Base-by-base conservation (phyloP, 2,888 invertebrate genomes). In the Gryllus longicercus region DNA sequence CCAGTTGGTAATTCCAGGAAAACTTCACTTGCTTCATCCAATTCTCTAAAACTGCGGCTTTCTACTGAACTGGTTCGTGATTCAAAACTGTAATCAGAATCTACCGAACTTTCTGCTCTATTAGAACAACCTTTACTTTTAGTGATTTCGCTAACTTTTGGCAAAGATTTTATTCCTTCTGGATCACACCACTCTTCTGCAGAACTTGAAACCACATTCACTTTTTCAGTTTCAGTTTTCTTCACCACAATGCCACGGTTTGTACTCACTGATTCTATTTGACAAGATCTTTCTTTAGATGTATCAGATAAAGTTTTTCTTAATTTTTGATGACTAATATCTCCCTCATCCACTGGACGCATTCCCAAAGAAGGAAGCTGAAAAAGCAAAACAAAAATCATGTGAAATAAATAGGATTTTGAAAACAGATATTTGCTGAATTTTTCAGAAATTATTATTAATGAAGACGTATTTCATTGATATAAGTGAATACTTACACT, bases 21-120 rank as follows among this genome's bases (percentile, higher is more conserved):
- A 38, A 79, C 76, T 14, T 82, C 80, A 74, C 75, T 50, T 12
- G 75, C 50, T 74, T 82, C 83, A 63, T 83, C 81, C n/a, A 79
- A 74, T 25, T 82, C 82, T n/a, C 81, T 74, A 12, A 80, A 80
- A 51, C 81, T 81, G 38, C 79, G 78, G 25, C 81, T 82, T 74
- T 82, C 82, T 16, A 81, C 77, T 21, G 81, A 81, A 76, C 82
- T 83, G n/a, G 81, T 79, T 77, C 82, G 82, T 12, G 83, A 83
- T 78, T 81, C 82, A 78, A 82, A 83, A 79, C 83, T 82, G 81
- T 82, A 82, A 74, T 82, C 82, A 12, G 83, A 82, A 75, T 82
- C 83, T 50, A 80, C 82, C 21, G 82, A 83, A 79, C 83, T 82
- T 74, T 82, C 83, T 51, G 80, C 79, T 21, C 80, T 78, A 14